Evolutionary conservation across 2,888 invertebrate genomes (phyloP).

Genomic region (Agrotis segetum): DNA sequence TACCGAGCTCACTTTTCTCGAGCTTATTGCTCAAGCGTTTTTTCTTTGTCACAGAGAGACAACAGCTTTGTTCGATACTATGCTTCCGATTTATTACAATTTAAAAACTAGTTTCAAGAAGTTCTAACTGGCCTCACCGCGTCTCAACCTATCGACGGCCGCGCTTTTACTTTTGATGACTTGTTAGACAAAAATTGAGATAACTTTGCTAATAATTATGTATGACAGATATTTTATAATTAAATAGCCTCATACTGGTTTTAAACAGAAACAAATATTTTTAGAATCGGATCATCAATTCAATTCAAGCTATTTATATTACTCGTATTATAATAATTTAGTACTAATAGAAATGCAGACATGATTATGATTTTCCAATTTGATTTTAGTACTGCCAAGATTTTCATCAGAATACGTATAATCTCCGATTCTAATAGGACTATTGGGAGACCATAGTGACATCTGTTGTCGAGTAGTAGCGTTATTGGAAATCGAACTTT

Average conservation of each 20-base stretch:
- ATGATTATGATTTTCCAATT: neutral
- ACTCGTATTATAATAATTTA: too few species aligned
- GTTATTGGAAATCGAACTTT: slow-evolving; percentile 38
- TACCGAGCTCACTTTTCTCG: neutral
- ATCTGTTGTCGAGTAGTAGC: slow-evolving; percentile 76
- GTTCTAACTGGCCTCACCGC: too few species aligned
- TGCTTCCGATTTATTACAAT: neutral
- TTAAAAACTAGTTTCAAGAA: too few species aligned
- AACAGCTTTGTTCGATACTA: neutral
- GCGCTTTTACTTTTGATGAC: too few species aligned
- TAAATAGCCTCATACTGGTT: too few species aligned
- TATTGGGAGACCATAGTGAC: slow-evolving; percentile 64
- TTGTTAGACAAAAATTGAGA: too few species aligned
- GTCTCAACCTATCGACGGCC: too few species aligned
- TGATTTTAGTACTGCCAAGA: neutral
- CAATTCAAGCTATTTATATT: too few species aligned
- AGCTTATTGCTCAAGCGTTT: neutral
- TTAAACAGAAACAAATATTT: too few species aligned
- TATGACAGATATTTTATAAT: too few species aligned
- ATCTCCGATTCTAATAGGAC: neutral
- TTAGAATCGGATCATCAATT: too few species aligned
- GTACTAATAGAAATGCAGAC: neutral
- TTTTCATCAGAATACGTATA: neutral
- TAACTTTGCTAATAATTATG: too few species aligned
- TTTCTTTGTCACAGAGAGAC: neutral